Percentiles rank a stretch among this genome's conserved stretches.
These are phyloP conservation scores for Calephelis perditalis DNA, from an alignment of 2,888 invertebrate genomes.

Conservation along the genomic window DNA sequence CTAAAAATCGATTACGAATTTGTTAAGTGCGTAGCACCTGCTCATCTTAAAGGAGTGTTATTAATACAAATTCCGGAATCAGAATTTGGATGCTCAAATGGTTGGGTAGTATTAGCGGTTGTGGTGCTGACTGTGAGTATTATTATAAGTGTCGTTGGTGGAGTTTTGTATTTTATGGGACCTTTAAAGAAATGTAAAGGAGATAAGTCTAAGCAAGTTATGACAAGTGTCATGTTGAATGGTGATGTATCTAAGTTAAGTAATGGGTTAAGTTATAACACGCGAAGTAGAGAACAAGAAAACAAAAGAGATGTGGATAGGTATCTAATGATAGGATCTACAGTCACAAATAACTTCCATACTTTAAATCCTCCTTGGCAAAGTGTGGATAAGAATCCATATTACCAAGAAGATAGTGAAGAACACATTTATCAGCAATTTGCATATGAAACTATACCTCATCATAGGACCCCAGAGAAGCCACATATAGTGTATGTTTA, in stretches of 20 bases:
- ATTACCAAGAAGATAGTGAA: constrained; percentile 68
- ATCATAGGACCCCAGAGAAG: constrained; percentile 74
- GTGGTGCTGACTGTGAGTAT: constrained; percentile 74
- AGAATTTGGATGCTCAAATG: constrained; percentile 80
- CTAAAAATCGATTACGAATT: constrained; percentile 77
- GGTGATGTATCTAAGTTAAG: constrained; percentile 72
- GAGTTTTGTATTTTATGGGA: constrained; percentile 71
- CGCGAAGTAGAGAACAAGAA: constrained; percentile 66
- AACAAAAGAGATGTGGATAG: constrained; percentile 70
- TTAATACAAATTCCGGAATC: constrained; percentile 79
- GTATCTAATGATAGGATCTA: constrained; percentile 73
- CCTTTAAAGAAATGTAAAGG: constrained; percentile 73
- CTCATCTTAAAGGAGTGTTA: constrained; percentile 70
- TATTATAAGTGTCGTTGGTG: constrained; percentile 71
- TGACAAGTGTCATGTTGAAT: constrained; percentile 73
- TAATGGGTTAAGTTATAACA: constrained; percentile 70
- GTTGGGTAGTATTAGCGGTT: constrained; percentile 78
- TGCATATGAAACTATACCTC: constrained; percentile 73
- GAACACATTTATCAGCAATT: constrained; percentile 76
- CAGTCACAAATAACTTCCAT: constrained; percentile 73
- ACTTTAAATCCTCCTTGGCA: constrained; percentile 74
- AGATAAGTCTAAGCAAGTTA: constrained; percentile 73
- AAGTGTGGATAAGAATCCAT: constrained; percentile 70
- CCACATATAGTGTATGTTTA: constrained; percentile 80
- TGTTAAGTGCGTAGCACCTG: constrained; percentile 78